phyloP scores from a whole-genome alignment of 2,113 vertebrate species.

The Callionymus lyra region DNA sequence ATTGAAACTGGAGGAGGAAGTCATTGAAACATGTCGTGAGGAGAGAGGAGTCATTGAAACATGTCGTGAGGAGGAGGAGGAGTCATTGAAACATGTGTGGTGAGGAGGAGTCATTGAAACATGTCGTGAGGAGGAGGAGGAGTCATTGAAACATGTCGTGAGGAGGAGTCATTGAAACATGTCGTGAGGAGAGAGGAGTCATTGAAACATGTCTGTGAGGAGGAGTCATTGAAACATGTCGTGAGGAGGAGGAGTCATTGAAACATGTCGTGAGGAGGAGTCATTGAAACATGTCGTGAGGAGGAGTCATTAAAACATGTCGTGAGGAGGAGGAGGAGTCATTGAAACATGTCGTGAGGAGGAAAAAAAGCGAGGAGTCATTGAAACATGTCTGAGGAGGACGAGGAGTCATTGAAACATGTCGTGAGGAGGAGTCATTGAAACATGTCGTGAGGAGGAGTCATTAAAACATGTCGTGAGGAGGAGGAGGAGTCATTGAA shows the following conservation, averaged over 20 bases:
- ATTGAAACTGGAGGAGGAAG: background rate
- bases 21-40: background rate
- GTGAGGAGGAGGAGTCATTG: background rate
- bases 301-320: slow-evolving; percentile 9
- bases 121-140: background rate
- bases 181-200: background rate
- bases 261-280: slow-evolving; percentile 2
- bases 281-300: background rate
- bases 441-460: slow-evolving; percentile 2
- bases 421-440: background rate
- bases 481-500: slow-evolving; percentile 5
- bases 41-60: background rate
- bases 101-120: background rate
- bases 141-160: slow-evolving; percentile 4
- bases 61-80: background rate
- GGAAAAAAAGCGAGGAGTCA: slow-evolving; percentile 10
- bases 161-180: background rate
- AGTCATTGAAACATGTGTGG: slow-evolving; percentile 7
- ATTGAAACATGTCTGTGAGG: slow-evolving; percentile 5
- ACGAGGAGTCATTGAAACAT: background rate
- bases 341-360: background rate
- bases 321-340: background rate
- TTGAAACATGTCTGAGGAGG: too few species aligned
- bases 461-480: background rate
- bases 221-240: background rate